Percentiles rank a stretch among this genome's conserved stretches.
Evolutionary conservation across 2,888 invertebrate species (phyloP).

Genomic region (Encarsia formosa): DNA sequence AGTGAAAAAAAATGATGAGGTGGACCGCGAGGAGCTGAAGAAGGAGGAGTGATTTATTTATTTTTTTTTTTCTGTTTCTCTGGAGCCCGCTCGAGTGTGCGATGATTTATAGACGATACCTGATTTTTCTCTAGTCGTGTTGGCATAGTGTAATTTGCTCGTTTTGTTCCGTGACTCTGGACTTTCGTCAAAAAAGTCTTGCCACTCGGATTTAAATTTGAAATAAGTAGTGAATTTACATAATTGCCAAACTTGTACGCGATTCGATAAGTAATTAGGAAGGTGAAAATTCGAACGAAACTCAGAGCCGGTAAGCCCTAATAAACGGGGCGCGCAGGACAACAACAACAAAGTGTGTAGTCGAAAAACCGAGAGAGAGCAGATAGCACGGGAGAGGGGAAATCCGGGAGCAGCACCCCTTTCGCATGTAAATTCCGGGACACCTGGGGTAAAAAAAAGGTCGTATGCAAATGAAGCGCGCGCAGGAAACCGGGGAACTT

Average conservation of each 20-base stretch:
- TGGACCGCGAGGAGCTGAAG: neutral
- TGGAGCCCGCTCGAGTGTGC: constrained; percentile 2
- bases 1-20: too few relatives aligned
- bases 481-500: neutral
- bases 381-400: constrained; percentile 18
- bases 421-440: constrained; percentile 50
- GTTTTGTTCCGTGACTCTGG: too few relatives aligned
- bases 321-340: constrained; percentile 18
- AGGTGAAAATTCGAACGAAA: constrained; percentile 43
- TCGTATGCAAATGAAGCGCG: constrained; percentile 44
- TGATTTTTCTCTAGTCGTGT: too few relatives aligned
- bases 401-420: constrained; percentile 44
- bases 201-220: too few relatives aligned
- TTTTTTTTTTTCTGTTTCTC: neutral
- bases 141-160: too few relatives aligned
- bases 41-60: constrained; percentile 11
- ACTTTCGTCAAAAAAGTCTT: too few relatives aligned
- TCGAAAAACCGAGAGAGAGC: neutral
- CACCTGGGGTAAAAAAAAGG: constrained; percentile 45
- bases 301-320: constrained; percentile 48
- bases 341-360: neutral
- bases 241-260: too few relatives aligned
- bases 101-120: constrained; percentile 4
- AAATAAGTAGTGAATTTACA: too few relatives aligned
- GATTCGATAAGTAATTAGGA: too few relatives aligned